Conservation (phyloP, 1,140 invertebrate species). For the Amyelois transitella region DNA sequence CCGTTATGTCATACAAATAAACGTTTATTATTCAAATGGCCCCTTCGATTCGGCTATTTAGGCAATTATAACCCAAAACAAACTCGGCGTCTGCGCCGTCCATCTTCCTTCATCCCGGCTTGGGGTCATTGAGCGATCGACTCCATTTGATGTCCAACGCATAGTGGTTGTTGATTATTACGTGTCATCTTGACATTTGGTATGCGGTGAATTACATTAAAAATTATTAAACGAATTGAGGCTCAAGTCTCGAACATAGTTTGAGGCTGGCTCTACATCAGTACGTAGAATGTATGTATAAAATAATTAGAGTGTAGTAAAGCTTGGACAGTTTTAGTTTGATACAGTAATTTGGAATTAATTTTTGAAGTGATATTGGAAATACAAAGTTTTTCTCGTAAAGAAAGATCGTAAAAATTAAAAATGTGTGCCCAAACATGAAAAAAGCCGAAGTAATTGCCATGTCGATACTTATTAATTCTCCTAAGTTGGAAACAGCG, state of each 20-base stretch:
- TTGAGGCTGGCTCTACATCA: background rate
- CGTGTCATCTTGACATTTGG: slow-evolving; percentile 31
- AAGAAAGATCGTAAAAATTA: background rate
- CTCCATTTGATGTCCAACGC: slow-evolving; percentile 50
- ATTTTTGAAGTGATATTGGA: no score
- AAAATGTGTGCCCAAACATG: background rate
- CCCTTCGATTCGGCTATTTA: slow-evolving; percentile 26
- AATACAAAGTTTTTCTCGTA: background rate
- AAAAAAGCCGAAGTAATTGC: slow-evolving; percentile 10
- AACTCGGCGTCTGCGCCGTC: slow-evolving; percentile 13
- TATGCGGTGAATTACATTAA: slow-evolving; percentile 14
- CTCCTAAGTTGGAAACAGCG: slow-evolving; percentile 40
- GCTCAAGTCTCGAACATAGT: background rate
- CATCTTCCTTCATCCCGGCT: background rate
- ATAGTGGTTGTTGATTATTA: slow-evolving; percentile 22
- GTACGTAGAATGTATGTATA: no score
- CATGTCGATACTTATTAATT: slow-evolving; percentile 33
- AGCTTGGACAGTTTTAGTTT: no score
- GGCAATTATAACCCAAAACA: slow-evolving; percentile 45
- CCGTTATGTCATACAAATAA: slow-evolving; percentile 1
- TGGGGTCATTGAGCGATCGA: slow-evolving; percentile 56
- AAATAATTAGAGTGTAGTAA: no score
- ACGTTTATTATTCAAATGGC: background rate
- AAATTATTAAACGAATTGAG: slow-evolving; percentile 8
- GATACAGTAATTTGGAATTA: no score